Evolutionary conservation across 1,140 invertebrate species (phyloP).

Genomic region (Magallana ariakensis): DNA sequence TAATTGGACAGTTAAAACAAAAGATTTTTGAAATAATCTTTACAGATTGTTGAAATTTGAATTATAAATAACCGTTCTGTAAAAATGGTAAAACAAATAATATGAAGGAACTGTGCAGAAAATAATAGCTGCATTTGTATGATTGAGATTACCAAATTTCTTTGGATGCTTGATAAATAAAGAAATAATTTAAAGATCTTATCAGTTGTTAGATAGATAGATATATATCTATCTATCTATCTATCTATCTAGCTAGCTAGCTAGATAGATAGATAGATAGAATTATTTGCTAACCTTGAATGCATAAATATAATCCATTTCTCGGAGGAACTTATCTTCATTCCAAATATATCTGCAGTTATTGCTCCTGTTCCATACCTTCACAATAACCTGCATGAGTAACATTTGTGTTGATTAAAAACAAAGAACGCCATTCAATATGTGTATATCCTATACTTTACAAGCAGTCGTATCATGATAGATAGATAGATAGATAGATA

Average conservation of each 20-base stretch:
- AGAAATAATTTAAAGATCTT: neutral
- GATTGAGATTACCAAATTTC: too few species aligned
- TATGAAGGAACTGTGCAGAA: neutral
- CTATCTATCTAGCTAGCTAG: too few species aligned
- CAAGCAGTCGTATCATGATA: neutral
- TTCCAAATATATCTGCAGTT: neutral
- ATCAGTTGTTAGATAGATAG: neutral
- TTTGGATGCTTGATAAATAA: too few species aligned
- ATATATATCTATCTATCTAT: too few species aligned
- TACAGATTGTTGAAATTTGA: too few species aligned
- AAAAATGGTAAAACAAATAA: neutral
- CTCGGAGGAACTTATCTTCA: neutral
- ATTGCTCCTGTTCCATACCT: neutral
- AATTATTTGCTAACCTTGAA: neutral
- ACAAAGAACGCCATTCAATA: too few species aligned
- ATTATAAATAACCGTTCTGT: neutral
- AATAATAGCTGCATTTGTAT: too few species aligned
- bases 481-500: neutral
- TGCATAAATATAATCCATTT: neutral
- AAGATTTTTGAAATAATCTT: too few species aligned
- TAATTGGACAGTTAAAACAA: too few species aligned
- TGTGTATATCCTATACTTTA: neutral
- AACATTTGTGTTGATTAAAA: too few species aligned
- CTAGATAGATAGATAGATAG: neutral
- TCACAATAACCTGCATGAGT: neutral